phyloP scores from a whole-genome alignment of 53 echinoderm and acorn worm genomes.

The Mesocentrotus franciscanus region DNA sequence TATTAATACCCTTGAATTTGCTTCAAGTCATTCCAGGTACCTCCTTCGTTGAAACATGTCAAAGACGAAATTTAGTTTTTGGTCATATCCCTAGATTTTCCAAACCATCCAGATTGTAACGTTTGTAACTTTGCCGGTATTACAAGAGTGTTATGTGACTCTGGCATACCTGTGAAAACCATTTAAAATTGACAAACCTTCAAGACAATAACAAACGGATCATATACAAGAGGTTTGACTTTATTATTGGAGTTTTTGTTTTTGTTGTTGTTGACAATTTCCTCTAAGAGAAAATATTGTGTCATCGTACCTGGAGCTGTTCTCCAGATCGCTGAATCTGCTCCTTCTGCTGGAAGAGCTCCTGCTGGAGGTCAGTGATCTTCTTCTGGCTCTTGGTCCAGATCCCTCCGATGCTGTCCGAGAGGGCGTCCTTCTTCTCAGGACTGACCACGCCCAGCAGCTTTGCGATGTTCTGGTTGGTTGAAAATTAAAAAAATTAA shows the following conservation, averaged over 20 bases:
- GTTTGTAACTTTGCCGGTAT: too few species aligned
- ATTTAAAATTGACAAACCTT: neutral
- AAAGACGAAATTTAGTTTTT: too few species aligned
- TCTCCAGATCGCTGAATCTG: neutral
- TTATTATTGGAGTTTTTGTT: neutral
- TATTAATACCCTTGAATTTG: too few species aligned
- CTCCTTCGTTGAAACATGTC: too few species aligned
- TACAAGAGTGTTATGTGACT: too few species aligned
- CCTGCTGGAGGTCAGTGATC: constrained; percentile 37
- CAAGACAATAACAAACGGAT: neutral
- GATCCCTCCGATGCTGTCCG: neutral
- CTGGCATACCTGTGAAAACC: too few species aligned
- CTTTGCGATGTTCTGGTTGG: constrained; percentile 26
- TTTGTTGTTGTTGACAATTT: neutral
- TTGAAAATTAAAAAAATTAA: neutral
- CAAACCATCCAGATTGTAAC: too few species aligned
- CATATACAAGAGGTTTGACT: neutral
- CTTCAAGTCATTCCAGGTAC: too few species aligned
- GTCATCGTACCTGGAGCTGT: neutral
- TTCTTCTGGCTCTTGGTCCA: constrained; percentile 31
- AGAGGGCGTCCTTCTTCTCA: neutral
- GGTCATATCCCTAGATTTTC: too few species aligned
- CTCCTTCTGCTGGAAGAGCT: neutral
- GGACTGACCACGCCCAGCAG: neutral
- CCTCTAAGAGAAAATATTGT: neutral